Conservation (phyloP, 23 tunicate species). For the Halocynthia aurantium region DNA sequence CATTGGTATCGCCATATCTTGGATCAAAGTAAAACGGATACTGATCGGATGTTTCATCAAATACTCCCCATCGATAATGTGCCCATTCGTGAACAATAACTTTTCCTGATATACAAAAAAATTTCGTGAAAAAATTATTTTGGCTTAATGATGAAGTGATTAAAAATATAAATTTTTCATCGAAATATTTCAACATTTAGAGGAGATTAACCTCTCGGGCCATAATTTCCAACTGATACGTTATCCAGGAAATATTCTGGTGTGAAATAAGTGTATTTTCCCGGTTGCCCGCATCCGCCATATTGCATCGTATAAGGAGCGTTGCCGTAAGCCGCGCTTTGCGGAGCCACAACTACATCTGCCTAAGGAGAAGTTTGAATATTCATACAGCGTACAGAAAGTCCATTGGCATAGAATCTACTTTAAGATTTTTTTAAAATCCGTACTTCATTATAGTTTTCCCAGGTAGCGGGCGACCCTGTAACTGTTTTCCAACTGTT, state of each 20-base stretch:
- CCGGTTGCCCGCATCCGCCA: slow-evolving; percentile 40
- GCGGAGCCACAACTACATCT: slow-evolving; percentile 27
- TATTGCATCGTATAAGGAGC: slow-evolving; percentile 38
- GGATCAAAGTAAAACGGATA: slow-evolving; percentile 48
- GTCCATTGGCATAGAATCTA: neutral
- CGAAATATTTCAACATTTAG: neutral
- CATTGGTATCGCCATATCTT: neutral
- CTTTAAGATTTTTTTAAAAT: neutral
- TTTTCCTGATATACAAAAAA: slow-evolving; percentile 35
- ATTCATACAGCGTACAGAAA: neutral
- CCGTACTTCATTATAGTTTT: slow-evolving; percentile 19
- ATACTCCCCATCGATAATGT: slow-evolving; percentile 74
- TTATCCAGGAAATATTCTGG: slow-evolving; percentile 28
- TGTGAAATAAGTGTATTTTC: slow-evolving; percentile 43
- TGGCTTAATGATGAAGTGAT: neutral
- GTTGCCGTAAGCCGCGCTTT: slow-evolving; percentile 21
- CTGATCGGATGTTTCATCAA: slow-evolving; percentile 47
- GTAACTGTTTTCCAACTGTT: slow-evolving; percentile 18
- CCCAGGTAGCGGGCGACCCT: neutral
- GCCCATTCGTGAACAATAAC: slow-evolving; percentile 80
- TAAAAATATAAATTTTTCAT: neutral
- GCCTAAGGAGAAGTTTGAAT: slow-evolving; percentile 13
- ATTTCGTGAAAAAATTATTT: neutral
- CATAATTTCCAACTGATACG: slow-evolving; percentile 1
- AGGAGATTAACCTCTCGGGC: slow-evolving; percentile 31